Evolutionary conservation across 1,140 invertebrate species (phyloP).

Genomic region (Bathynomus jamesi): DNA sequence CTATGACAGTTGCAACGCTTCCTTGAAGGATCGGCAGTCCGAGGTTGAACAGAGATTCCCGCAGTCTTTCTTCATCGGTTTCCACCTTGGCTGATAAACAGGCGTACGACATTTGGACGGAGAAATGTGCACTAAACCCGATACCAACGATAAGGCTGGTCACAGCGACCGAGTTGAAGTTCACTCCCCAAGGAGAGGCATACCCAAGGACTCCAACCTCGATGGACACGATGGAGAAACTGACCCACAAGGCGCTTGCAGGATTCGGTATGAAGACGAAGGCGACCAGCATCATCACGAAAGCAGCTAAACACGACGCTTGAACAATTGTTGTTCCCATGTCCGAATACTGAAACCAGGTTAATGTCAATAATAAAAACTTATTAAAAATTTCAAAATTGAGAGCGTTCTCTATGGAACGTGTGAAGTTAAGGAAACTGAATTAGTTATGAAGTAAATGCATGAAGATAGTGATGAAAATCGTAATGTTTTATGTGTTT

Average conservation of each 20-base stretch:
- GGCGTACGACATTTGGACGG: conserved; percentile 93
- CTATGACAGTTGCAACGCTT: conserved; percentile 83
- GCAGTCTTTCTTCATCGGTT: conserved; percentile 68
- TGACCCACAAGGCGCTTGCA: conserved; percentile 86
- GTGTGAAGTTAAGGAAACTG: too few species aligned
- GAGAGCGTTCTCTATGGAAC: too few species aligned
- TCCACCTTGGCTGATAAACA: conserved; percentile 82
- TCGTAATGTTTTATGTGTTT: too few species aligned
- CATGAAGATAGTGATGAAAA: too few species aligned
- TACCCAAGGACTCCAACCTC: conserved; percentile 91
- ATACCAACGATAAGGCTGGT: conserved; percentile 98
- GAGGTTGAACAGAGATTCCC: conserved; percentile 75
- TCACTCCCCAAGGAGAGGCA: conserved; percentile 91
- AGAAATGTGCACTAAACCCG: conserved; percentile 95
- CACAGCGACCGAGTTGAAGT: conserved; percentile 95
- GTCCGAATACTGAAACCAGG: conserved; percentile 77
- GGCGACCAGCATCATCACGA: conserved; percentile 91
- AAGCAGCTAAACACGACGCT: conserved; percentile 82
- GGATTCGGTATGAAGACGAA: conserved; percentile 93
- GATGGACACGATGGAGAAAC: conserved; percentile 92
- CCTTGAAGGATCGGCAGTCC: conserved; percentile 92
- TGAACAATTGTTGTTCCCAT: conserved; percentile 87
- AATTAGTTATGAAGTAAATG: too few species aligned
- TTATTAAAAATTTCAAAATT: too few species aligned
- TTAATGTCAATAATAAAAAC: too few species aligned